A percentile compares a stretch with the other conserved stretches of the same genome.
Conservation (phyloP, 2,797 vertebrate species). For the Periophthalmus magnuspinnatus region DNA sequence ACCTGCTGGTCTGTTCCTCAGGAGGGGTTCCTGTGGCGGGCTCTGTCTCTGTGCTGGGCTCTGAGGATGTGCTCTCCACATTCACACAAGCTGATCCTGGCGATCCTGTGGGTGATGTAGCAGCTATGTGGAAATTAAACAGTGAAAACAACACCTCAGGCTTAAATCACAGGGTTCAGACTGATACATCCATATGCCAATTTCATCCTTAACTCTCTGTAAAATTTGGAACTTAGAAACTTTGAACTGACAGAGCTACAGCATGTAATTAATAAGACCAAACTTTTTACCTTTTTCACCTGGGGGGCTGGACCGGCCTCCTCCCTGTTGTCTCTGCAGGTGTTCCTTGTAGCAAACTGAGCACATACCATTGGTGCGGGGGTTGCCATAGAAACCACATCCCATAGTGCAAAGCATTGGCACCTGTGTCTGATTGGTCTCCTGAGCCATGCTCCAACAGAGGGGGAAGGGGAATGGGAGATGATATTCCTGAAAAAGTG, state of each 20-base stretch:
- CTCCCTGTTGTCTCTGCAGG: slow-evolving; percentile 89
- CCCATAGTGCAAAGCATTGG: slow-evolving; percentile 90
- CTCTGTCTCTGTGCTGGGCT: slow-evolving; percentile 64
- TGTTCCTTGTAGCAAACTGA: slow-evolving; percentile 93
- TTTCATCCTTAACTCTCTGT: background rate
- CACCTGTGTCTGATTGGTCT: slow-evolving; percentile 91
- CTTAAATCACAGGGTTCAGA: slow-evolving; percentile 27
- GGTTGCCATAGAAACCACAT: slow-evolving; percentile 92
- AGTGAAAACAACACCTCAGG: slow-evolving; percentile 17
- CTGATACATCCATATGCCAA: slow-evolving; percentile 47
- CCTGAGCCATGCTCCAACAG: slow-evolving; percentile 87
- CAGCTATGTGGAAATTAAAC: slow-evolving; percentile 59
- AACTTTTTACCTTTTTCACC: slow-evolving; percentile 81
- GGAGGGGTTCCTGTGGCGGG: slow-evolving; percentile 63
- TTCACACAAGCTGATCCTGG: slow-evolving; percentile 64
- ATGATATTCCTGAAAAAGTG: slow-evolving; percentile 72
- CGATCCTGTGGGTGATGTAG: slow-evolving; percentile 74
- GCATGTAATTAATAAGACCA: slow-evolving; percentile 12
- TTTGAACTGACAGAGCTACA: background rate
- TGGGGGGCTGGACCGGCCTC: slow-evolving; percentile 84
- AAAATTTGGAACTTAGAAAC: background rate
- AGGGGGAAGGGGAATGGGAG: slow-evolving; percentile 75
- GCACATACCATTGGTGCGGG: slow-evolving; percentile 91
- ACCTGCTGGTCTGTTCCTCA: slow-evolving; percentile 83
- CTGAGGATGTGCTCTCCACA: slow-evolving; percentile 70